Evolutionary conservation across 1,140 invertebrate genomes (phyloP).

Genomic region (Probaryconus sp.): DNA sequence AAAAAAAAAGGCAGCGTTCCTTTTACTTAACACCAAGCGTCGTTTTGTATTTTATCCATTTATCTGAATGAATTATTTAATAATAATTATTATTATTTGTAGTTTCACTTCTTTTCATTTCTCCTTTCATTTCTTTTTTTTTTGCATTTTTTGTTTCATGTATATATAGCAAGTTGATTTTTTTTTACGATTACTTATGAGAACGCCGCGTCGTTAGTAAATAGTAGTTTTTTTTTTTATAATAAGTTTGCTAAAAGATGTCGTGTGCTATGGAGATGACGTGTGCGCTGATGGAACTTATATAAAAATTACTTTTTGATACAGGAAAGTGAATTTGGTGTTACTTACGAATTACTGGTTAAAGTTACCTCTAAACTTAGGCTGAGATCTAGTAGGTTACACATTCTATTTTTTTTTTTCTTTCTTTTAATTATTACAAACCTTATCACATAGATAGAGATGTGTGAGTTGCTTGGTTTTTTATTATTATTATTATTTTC

Average conservation of each 20-base stretch:
- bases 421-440: constrained; percentile 72
- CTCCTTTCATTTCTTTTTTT: constrained; percentile 46
- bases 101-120: constrained; percentile 18
- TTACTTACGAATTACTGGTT: constrained; percentile 73
- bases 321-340: constrained; percentile 75
- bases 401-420: constrained; percentile 67
- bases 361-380: constrained; percentile 70
- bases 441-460: constrained; percentile 74
- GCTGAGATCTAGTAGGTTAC: constrained; percentile 77
- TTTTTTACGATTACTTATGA: constrained; percentile 4
- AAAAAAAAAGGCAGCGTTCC: constrained; percentile 54
- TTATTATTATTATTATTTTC: constrained; percentile 10
- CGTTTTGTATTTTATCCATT: constrained; percentile 71
- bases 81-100: constrained; percentile 43
- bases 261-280: constrained; percentile 73
- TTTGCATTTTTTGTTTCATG: constrained; percentile 48
- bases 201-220: constrained; percentile 54
- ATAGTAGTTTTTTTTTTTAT: constrained; percentile 70
- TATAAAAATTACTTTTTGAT: constrained; percentile 77
- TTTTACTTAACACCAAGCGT: constrained; percentile 71
- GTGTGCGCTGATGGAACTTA: constrained; percentile 75
- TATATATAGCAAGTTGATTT: constrained; percentile 74
- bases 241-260: constrained; percentile 69
- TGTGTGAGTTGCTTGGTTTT: constrained; percentile 47
- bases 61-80: constrained; percentile 74